A percentile compares a stretch with the other conserved stretches of the same genome.
These are phyloP conservation scores for Andrena marginata DNA, from an alignment of 2,888 invertebrate genomes.

Conservation along the genomic window DNA sequence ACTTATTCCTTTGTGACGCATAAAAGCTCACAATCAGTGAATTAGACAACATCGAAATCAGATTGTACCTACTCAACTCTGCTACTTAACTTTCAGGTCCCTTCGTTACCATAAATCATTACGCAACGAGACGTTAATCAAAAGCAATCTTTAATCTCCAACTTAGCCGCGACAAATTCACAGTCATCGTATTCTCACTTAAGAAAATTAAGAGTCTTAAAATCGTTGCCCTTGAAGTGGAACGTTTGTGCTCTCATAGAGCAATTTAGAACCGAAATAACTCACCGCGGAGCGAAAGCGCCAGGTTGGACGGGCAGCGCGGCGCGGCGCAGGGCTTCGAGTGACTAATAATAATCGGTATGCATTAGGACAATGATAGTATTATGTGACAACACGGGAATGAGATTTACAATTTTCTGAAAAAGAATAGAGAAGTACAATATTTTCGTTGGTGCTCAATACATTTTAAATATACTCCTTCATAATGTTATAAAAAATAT, in stretches of 20 bases:
- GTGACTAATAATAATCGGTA: conserved; percentile 31
- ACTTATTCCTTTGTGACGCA: too few species aligned
- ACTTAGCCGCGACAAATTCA: conserved; percentile 18
- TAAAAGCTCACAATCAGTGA: too few species aligned
- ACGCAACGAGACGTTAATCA: conserved; percentile 45
- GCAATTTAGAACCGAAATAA: conserved; percentile 47
- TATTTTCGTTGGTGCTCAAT: too few species aligned
- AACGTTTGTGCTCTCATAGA: conserved; percentile 19
- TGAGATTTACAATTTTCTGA: too few species aligned
- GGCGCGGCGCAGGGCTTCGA: not conserved
- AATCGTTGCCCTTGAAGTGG: conserved; percentile 35
- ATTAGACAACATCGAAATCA: not conserved
- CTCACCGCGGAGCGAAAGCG: conserved; percentile 22
- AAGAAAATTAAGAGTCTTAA: conserved; percentile 38
- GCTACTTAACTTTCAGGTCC: conserved; percentile 5
- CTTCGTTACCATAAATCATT: conserved; percentile 17
- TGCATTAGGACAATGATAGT: not conserved
- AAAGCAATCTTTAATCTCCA: conserved; percentile 24
- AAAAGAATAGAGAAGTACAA: too few species aligned
- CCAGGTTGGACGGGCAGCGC: not conserved
- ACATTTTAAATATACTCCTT: too few species aligned
- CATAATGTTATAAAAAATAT: too few species aligned
- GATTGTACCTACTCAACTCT: conserved; percentile 6
- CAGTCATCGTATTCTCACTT: conserved; percentile 26
- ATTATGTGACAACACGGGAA: too few species aligned